Percentiles rank a stretch among this genome's conserved stretches.
These are phyloP conservation scores for Caradrina kadenii DNA, from an alignment of 2,888 invertebrate species.

Conservation along the genomic window DNA sequence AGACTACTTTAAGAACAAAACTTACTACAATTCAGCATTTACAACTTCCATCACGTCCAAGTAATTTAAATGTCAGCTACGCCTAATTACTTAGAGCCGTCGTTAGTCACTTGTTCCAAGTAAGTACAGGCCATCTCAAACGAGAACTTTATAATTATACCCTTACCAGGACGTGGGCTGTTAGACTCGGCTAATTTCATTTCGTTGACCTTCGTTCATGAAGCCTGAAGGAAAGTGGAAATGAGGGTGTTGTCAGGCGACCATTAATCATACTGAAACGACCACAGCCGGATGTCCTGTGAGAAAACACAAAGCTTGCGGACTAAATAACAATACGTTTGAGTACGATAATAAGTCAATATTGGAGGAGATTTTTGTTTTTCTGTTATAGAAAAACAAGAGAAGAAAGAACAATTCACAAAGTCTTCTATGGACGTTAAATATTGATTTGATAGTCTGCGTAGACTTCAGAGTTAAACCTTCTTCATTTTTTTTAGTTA, in stretches of 20 bases:
- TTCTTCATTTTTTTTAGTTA: too few species aligned
- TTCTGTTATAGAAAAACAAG: too few species aligned
- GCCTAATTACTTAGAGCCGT: slow-evolving; percentile 12
- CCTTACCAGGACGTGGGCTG: neutral
- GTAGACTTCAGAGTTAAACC: too few species aligned
- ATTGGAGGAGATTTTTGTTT: neutral
- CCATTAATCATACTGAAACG: slow-evolving; percentile 31
- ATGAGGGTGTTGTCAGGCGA: slow-evolving; percentile 27
- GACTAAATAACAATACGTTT: slow-evolving; percentile 9
- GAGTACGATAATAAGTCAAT: neutral
- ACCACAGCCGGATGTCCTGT: slow-evolving; percentile 13
- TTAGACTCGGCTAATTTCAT: slow-evolving; percentile 21
- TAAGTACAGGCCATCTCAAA: slow-evolving; percentile 2
- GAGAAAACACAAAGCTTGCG: slow-evolving; percentile 18
- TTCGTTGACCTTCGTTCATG: slow-evolving; percentile 33
- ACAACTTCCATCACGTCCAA: neutral
- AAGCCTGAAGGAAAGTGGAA: slow-evolving; percentile 18
- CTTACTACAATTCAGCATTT: neutral
- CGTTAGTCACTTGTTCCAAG: slow-evolving; percentile 14
- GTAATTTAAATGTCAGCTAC: neutral
- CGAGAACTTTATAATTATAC: slow-evolving; percentile 12
- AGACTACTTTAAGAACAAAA: too few species aligned
- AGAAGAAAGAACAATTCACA: neutral
- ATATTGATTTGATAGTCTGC: too few species aligned
- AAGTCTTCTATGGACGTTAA: too few species aligned